Percentiles rank a stretch among this genome's conserved stretches.
Conservation (phyloP, 2,113 vertebrate genomes). For the Noturus placidus region DNA sequence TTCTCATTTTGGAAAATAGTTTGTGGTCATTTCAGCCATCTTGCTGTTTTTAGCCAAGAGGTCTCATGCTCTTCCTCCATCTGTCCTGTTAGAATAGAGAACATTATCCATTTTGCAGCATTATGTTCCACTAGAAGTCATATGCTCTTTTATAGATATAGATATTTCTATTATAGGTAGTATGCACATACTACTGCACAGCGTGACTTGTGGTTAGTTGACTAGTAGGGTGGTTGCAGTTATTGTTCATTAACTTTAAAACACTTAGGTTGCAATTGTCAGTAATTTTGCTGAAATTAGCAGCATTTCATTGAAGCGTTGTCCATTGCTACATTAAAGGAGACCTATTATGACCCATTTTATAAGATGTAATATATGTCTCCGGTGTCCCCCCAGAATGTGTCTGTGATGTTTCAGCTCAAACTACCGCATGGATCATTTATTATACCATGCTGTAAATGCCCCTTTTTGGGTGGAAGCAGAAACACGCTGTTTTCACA, state of each 20-base stretch:
- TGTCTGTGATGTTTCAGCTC: too few species aligned
- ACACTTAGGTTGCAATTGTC: neutral
- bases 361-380: too few species aligned
- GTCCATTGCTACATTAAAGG: neutral
- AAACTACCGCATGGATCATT: too few species aligned
- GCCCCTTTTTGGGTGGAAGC: too few species aligned
- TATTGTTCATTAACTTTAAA: neutral
- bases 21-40: neutral
- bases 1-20: neutral
- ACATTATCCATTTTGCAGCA: conserved; percentile 8
- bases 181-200: neutral
- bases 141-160: neutral
- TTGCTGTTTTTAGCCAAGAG: neutral
- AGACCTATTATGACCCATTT: too few species aligned
- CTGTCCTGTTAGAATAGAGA: neutral
- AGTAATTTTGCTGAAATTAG: neutral
- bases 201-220: neutral
- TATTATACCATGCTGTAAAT: too few species aligned
- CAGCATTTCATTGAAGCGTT: neutral
- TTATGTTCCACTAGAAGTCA: neutral
- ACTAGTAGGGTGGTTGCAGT: neutral
- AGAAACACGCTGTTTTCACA: too few species aligned
- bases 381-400: too few species aligned
- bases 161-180: neutral
- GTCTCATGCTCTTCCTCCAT: neutral